Conservation (phyloP, 1,140 invertebrate genomes). For the Drosophila teissieri region DNA sequence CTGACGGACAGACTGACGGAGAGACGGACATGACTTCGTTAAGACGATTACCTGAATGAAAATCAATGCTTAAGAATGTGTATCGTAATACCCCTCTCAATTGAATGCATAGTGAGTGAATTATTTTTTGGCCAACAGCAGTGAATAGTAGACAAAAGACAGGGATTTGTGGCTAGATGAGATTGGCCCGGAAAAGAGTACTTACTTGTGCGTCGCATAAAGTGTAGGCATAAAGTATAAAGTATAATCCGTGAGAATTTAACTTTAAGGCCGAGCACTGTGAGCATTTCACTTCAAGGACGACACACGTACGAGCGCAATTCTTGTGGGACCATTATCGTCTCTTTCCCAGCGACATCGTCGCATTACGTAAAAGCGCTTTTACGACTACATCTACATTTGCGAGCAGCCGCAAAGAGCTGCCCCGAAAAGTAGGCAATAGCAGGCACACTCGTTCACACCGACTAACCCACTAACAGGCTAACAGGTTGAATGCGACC, state of each 20-base stretch:
- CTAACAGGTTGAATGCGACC: slow-evolving; percentile 75
- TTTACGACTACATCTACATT: slow-evolving; percentile 69
- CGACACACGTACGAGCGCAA: slow-evolving; percentile 61
- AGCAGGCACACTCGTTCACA: slow-evolving; percentile 9
- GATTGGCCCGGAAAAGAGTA: slow-evolving; percentile 12
- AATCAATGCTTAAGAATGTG: too few species aligned
- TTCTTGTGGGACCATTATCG: slow-evolving; percentile 68
- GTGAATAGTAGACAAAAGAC: slow-evolving; percentile 9
- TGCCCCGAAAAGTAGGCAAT: slow-evolving; percentile 28
- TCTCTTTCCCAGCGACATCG: slow-evolving; percentile 49
- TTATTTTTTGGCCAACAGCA: background rate
- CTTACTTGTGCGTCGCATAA: background rate
- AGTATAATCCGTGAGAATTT: slow-evolving; percentile 30
- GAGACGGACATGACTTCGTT: too few species aligned
- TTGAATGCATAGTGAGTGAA: too few species aligned
- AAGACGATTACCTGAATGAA: too few species aligned
- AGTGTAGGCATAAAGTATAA: too few species aligned
- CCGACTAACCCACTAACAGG: slow-evolving; percentile 59
- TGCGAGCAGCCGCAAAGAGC: slow-evolving; percentile 40
- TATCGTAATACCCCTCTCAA: too few species aligned
- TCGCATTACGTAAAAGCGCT: slow-evolving; percentile 80
- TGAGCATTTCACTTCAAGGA: slow-evolving; percentile 71
- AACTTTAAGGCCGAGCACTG: slow-evolving; percentile 25
- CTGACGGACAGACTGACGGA: too few species aligned
- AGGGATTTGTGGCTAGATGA: slow-evolving; percentile 1